phyloP scores from a whole-genome alignment of 1,140 invertebrate genomes.

The Sitodiplosis mosellana region DNA sequence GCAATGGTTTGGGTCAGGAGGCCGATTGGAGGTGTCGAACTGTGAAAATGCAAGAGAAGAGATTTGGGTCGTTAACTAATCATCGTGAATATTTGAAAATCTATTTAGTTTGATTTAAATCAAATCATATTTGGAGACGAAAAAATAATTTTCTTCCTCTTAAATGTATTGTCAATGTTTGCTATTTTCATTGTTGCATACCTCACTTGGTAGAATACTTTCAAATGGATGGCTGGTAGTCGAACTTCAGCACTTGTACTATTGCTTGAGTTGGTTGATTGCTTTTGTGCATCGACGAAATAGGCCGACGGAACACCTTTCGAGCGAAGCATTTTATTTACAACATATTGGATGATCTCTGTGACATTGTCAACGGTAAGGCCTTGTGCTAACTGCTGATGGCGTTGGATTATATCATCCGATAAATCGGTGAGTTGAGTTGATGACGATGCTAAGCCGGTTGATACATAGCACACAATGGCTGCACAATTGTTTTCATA shows the following conservation, averaged over 20 bases:
- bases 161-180: no score
- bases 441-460: slow-evolving; percentile 42
- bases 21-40: slow-evolving; percentile 30
- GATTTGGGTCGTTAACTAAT: no score
- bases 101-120: no score
- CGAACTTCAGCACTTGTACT: no score
- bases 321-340: slow-evolving; percentile 36
- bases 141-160: no score
- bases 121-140: no score
- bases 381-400: slow-evolving; percentile 27
- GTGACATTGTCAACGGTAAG: slow-evolving; percentile 38
- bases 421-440: slow-evolving; percentile 36
- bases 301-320: neutral
- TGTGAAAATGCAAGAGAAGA: slow-evolving; percentile 8
- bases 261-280: neutral
- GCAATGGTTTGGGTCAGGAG: slow-evolving; percentile 33
- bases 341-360: slow-evolving; percentile 49
- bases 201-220: slow-evolving; percentile 51
- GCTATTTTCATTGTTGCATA: no score
- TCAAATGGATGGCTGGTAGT: slow-evolving; percentile 43
- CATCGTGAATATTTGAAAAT: no score
- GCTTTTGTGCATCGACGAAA: no score
- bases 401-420: slow-evolving; percentile 33
- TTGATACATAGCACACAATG: slow-evolving; percentile 61
- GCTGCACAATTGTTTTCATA: slow-evolving; percentile 73